Percentiles rank a stretch among this genome's conserved stretches.
These are phyloP conservation scores for Elanus axillaris DNA, from an alignment of 2,113 vertebrate species.

Conservation along the genomic window DNA sequence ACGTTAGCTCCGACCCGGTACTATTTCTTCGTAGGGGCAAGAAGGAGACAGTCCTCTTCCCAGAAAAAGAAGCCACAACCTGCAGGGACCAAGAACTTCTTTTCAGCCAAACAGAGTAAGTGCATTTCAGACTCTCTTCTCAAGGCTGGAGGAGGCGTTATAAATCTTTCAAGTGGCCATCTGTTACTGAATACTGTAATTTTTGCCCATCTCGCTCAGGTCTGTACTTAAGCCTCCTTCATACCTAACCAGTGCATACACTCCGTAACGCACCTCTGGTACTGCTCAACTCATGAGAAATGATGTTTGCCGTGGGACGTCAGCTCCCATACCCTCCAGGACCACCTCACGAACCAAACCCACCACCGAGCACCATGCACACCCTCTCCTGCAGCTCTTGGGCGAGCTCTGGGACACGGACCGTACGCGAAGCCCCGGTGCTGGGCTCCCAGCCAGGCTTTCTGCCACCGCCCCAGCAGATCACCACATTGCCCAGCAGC, in stretches of 20 bases:
- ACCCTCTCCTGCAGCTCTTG: background rate
- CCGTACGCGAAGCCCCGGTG: background rate
- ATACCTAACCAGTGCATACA: background rate
- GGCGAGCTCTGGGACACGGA: background rate
- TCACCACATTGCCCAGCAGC: fast-evolving
- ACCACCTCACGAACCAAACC: background rate
- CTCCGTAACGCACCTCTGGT: background rate
- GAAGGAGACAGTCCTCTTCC: background rate
- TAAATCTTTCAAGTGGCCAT: background rate
- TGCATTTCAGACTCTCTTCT: background rate
- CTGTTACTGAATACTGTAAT: background rate
- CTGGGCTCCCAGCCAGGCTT: background rate
- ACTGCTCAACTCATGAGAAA: background rate
- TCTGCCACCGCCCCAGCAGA: background rate
- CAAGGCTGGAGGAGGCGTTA: background rate
- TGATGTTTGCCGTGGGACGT: background rate
- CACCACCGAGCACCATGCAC: background rate
- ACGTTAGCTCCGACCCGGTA: background rate
- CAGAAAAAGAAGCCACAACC: background rate
- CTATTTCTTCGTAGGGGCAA: background rate
- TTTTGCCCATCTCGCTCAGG: background rate
- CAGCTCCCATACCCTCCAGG: background rate
- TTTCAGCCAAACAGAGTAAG: background rate
- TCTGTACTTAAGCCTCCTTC: background rate
- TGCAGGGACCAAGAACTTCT: background rate